These are phyloP conservation scores for Limnephilus marmoratus DNA, from an alignment of 2,888 invertebrate species.

Conservation along the genomic window DNA sequence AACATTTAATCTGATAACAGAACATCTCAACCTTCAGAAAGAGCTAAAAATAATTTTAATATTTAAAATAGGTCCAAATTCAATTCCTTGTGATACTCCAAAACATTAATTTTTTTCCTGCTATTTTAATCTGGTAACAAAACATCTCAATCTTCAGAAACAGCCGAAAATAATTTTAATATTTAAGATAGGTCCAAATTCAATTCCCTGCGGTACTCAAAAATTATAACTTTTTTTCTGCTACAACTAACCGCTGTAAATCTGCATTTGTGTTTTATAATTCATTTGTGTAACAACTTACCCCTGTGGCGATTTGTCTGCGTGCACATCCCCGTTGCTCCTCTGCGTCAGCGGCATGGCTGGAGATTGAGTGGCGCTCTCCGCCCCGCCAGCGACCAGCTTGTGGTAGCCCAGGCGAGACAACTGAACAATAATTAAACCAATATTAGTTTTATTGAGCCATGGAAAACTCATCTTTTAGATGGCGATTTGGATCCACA, in stretches of 20 bases:
- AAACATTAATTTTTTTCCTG: neutral
- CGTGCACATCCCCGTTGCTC: conserved; percentile 68
- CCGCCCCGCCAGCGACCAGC: conserved; percentile 72
- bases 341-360: conserved; percentile 60
- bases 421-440: conserved; percentile 71
- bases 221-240: neutral
- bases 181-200: neutral
- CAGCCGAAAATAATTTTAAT: neutral
- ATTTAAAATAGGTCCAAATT: neutral
- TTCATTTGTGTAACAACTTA: conserved; percentile 31
- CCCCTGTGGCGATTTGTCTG: conserved; percentile 63
- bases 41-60: neutral
- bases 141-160: neutral
- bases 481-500: too few species aligned
- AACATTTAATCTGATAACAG: neutral
- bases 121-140: neutral
- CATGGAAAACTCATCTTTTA: neutral
- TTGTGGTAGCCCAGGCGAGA: conserved; percentile 83
- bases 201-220: neutral
- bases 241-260: neutral
- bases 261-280: neutral
- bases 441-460: neutral
- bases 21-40: neutral
- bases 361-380: conserved; percentile 64
- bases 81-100: neutral